phyloP scores from a whole-genome alignment of 2,113 vertebrate species.

The Oceanodroma tethys region DNA sequence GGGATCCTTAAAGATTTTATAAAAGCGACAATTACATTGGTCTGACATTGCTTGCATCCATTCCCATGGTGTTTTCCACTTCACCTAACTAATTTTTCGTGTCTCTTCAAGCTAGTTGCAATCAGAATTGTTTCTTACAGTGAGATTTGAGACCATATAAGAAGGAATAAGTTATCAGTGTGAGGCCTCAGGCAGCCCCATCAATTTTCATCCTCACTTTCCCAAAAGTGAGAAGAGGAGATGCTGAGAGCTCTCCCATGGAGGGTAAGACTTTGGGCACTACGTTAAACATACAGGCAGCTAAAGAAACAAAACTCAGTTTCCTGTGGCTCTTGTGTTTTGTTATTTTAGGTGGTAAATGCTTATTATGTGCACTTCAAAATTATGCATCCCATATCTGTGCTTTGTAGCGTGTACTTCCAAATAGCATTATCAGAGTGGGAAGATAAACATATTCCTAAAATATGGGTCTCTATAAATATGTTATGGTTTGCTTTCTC shows the following conservation, averaged over 20 bases:
- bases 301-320: background rate
- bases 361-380: background rate
- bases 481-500: background rate
- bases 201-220: background rate
- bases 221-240: background rate
- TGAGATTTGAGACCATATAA: background rate
- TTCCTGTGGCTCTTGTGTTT: background rate
- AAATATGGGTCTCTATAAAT: conserved; percentile 39
- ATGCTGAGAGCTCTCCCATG: background rate
- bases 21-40: background rate
- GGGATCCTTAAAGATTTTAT: conserved; percentile 15
- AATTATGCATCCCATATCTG: background rate
- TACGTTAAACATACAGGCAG: background rate
- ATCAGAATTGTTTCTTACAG: conserved; percentile 7
- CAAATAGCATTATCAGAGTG: background rate
- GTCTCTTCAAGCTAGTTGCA: background rate
- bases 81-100: background rate
- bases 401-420: background rate
- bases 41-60: background rate
- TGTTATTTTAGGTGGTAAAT: background rate
- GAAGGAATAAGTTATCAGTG: background rate
- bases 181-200: background rate
- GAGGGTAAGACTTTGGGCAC: background rate
- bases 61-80: background rate
- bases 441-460: background rate